These are phyloP conservation scores for Mareca penelope DNA, from an alignment of 2,797 vertebrate species.

Conservation along the genomic window DNA sequence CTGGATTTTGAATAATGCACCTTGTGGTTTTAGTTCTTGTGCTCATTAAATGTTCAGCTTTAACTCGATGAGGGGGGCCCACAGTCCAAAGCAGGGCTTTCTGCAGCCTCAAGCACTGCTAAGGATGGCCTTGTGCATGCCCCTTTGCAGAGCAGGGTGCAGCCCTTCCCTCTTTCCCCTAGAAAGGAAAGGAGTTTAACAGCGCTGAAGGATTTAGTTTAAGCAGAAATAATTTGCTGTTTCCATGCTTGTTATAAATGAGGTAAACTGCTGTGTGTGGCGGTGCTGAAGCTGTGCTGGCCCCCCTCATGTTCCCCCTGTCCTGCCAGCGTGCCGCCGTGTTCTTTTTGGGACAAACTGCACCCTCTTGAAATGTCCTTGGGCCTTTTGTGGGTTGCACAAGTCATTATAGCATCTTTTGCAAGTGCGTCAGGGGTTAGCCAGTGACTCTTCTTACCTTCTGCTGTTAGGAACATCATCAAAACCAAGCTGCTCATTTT, in stretches of 20 bases:
- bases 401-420: background rate
- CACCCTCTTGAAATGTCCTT: background rate
- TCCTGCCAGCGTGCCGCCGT: fast-evolving
- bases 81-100: background rate
- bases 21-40: background rate
- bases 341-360: background rate
- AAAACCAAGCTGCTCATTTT: background rate
- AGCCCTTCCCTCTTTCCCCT: background rate
- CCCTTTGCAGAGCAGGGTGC: background rate
- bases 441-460: background rate
- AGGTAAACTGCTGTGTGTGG: fast-evolving
- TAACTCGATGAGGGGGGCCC: background rate
- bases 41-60: background rate
- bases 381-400: background rate
- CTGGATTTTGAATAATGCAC: background rate
- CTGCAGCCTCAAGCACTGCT: too few species aligned
- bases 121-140: background rate
- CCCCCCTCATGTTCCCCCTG: background rate
- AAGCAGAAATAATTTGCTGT: background rate
- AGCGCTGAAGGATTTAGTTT: background rate
- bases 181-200: background rate
- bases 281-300: background rate
- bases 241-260: background rate
- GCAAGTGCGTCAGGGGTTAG: background rate
- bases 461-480: background rate